These are phyloP conservation scores for Unio pictorum DNA, from an alignment of 2,888 invertebrate genomes.

Conservation along the genomic window DNA sequence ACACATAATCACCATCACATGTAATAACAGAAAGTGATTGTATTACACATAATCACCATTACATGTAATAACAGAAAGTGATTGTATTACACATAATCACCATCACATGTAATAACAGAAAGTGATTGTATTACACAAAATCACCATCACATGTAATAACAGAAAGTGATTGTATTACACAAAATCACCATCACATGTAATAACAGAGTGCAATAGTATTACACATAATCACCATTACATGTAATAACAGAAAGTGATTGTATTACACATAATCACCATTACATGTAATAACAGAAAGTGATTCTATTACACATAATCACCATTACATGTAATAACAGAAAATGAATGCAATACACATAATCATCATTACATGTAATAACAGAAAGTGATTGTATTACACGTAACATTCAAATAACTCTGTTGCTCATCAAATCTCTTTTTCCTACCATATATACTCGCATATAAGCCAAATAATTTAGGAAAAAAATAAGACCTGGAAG, in stretches of 20 bases:
- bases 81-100: conserved; percentile 72
- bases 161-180: not conserved
- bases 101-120: conserved; percentile 69
- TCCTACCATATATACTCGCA: too few relatives aligned
- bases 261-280: conserved; percentile 75
- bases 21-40: not conserved
- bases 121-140: conserved; percentile 27
- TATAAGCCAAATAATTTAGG: too few relatives aligned
- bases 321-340: conserved; percentile 72
- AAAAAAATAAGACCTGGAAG: too few relatives aligned
- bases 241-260: not conserved
- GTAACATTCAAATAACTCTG: too few relatives aligned
- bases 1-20: conserved; percentile 76
- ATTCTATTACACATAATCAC: conserved; percentile 72
- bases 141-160: conserved; percentile 76
- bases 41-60: conserved; percentile 75
- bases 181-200: conserved; percentile 76
- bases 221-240: conserved; percentile 76
- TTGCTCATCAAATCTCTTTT: too few relatives aligned
- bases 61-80: conserved; percentile 73
- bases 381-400: not conserved
- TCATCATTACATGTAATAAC: conserved; percentile 76
- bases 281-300: conserved; percentile 45
- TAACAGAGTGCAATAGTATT: not conserved
- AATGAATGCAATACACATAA: conserved; percentile 25